phyloP scores from a whole-genome alignment of 2,797 vertebrate species.

The Enteromius afrohamiltoni region DNA sequence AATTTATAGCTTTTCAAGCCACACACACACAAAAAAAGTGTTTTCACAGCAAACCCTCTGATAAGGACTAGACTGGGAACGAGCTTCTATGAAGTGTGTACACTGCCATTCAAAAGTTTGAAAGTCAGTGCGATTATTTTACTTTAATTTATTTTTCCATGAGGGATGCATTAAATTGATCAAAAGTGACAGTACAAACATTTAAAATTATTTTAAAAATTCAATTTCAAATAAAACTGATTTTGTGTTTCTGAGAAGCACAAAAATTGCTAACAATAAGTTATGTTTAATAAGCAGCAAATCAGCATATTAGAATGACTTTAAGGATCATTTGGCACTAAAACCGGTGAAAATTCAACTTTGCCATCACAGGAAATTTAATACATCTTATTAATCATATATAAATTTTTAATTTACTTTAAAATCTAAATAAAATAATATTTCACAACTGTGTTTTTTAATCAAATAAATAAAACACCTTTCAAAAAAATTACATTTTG shows the following conservation, averaged over 20 bases:
- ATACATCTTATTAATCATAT: background rate
- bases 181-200: background rate
- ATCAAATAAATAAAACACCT: too few species aligned
- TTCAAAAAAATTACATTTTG: too few species aligned
- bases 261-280: background rate
- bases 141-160: background rate
- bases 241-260: background rate
- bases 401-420: too few species aligned
- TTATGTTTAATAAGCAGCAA: background rate
- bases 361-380: background rate
- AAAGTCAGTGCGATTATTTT: background rate
- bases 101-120: background rate
- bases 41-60: conserved; percentile 1
- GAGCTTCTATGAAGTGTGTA: background rate
- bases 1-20: conserved; percentile 17
- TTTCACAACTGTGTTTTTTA: too few species aligned
- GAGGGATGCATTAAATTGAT: background rate
- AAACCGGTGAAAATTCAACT: background rate
- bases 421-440: too few species aligned
- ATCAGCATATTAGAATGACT: background rate
- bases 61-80: background rate
- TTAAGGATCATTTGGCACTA: background rate
- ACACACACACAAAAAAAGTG: conserved; percentile 13
- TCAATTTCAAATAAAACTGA: background rate
- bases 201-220: background rate